Conservation (phyloP, 2,888 invertebrate genomes). For the Merodon equestris region DNA sequence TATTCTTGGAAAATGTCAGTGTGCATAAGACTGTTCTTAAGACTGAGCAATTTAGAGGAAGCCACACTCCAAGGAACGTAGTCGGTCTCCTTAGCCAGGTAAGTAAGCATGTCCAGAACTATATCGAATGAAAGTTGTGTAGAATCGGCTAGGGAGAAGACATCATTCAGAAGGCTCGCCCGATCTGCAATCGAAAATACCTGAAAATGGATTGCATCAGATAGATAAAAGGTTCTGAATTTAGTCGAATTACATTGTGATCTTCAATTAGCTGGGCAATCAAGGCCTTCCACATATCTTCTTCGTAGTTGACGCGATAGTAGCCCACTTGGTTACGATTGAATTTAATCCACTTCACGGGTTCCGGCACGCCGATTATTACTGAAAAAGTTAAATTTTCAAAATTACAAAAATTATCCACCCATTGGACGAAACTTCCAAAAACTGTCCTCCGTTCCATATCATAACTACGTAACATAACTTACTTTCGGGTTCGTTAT, state of each 20-base stretch:
- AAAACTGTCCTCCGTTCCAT: no score
- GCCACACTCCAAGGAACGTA: conserved; percentile 90
- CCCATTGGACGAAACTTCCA: no score
- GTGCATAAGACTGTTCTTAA: conserved; percentile 81
- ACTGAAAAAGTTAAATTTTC: conserved; percentile 69
- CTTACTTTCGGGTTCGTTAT: conserved; percentile 74
- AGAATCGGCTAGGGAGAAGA: conserved; percentile 89
- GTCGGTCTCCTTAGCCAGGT: conserved; percentile 84
- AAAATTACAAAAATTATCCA: not conserved
- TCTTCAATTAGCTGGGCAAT: conserved; percentile 76
- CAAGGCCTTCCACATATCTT: conserved; percentile 82
- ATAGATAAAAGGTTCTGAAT: no score
- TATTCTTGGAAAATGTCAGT: conserved; percentile 80
- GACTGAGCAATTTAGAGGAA: conserved; percentile 79
- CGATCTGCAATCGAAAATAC: conserved; percentile 84
- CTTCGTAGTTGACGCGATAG: conserved; percentile 91
- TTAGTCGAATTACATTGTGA: conserved; percentile 71
- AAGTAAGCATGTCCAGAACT: conserved; percentile 86
- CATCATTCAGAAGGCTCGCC: conserved; percentile 89
- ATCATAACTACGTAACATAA: no score
- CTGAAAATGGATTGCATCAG: no score
- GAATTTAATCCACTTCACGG: conserved; percentile 87
- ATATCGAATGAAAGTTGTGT: conserved; percentile 83
- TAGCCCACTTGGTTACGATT: conserved; percentile 93
- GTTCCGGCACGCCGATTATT: conserved; percentile 79